Conservation (phyloP, 2,797 vertebrate species). For the Podarcis lilfordi region DNA sequence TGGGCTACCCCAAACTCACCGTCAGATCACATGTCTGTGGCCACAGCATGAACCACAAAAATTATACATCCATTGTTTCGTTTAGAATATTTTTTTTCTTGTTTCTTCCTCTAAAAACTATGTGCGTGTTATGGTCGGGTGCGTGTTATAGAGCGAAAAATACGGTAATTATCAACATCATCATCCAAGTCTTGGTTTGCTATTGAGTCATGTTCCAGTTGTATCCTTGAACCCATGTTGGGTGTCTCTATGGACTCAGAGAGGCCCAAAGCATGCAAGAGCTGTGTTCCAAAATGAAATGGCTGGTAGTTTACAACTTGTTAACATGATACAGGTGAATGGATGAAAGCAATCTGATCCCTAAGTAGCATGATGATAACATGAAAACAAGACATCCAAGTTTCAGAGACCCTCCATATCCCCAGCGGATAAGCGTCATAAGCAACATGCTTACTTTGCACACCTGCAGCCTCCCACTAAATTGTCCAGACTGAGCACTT, state of each 20-base stretch:
- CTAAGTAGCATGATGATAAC: slow-evolving; percentile 65
- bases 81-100: no score
- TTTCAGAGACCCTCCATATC: slow-evolving; percentile 38
- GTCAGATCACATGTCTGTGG: no score
- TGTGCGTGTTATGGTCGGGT: no score
- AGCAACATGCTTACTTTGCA: slow-evolving; percentile 61
- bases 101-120: no score
- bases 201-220: background rate
- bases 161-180: no score
- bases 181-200: background rate
- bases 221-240: background rate
- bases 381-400: slow-evolving; percentile 52
- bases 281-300: slow-evolving; percentile 22
- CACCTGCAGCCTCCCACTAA: slow-evolving; percentile 70
- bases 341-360: slow-evolving; percentile 66
- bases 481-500: slow-evolving; percentile 80
- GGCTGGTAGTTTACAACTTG: slow-evolving; percentile 39
- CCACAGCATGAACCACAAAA: no score
- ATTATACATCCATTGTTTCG: no score
- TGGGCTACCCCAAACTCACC: no score
- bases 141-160: no score
- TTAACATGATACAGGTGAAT: slow-evolving; percentile 58
- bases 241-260: background rate
- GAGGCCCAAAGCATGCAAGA: slow-evolving; percentile 13
- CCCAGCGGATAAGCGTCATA: slow-evolving; percentile 41